Conservation (phyloP, 2,797 vertebrate species). For the Myotis myotis region DNA sequence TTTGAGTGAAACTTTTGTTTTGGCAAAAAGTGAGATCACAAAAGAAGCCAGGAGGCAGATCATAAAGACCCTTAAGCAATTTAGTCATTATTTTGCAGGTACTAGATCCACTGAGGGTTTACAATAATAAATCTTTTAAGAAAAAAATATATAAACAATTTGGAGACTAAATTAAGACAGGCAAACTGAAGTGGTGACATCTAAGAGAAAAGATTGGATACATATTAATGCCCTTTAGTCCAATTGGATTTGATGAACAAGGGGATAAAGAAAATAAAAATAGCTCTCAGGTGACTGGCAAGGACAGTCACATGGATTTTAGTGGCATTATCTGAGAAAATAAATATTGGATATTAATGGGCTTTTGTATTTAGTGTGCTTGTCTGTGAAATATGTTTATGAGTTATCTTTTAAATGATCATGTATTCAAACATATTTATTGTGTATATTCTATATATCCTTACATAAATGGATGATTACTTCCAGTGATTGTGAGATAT, state of each 20-base stretch:
- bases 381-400: neutral
- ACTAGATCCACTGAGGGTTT: neutral
- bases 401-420: neutral
- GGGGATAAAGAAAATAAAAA: neutral
- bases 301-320: rapidly evolving
- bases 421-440: neutral
- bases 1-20: neutral
- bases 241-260: neutral
- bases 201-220: neutral
- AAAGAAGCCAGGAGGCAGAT: neutral
- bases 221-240: neutral
- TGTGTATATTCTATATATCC: neutral
- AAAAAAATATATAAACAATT: neutral
- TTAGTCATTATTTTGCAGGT: neutral
- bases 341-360: neutral
- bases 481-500: neutral
- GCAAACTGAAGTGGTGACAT: neutral
- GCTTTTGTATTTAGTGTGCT: neutral
- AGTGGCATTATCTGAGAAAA: neutral
- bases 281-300: rapidly evolving
- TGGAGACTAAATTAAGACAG: neutral
- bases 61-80: neutral
- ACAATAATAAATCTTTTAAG: neutral
- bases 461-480: neutral
- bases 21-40: neutral